Evolutionary conservation across 2,888 invertebrate species (phyloP), one percentile per base, ranked within the genome.

Genomic region (Elegia similella): DNA sequence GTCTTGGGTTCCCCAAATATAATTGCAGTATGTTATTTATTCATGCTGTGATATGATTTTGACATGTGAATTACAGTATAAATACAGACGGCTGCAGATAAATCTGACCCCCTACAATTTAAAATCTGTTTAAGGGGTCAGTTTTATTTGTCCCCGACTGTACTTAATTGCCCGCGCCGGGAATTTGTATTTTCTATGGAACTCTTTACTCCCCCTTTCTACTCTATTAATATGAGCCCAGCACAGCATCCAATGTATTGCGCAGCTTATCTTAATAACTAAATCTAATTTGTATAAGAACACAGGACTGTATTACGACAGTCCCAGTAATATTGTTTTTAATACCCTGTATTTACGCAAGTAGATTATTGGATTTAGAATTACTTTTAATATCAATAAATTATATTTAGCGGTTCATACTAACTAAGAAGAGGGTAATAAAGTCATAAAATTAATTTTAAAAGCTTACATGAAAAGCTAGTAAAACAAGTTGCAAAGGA

Each of bases 241-340:
- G 10, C 7, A 0, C 30, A 32, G 15, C 32, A 15, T 48, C 15
- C 30, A 30, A 47, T 47, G 48, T 13, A 48, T 46, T 46, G 15
- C 30, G 15, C 7, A 32, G 32, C 48, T 48, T 48, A 48, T 48
- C 48, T 32, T 32, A 32, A 13, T 48, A 48, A 48, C 30, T 46
- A 46, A 48, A 48, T 48, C 48, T 48, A 32, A 48, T 48, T 46
- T 48, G 48, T 48, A 48, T 32, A 16, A 32, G 46, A 48, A 48
- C 48, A 32, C 10, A 32, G 48, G 15, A 13, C 30, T 15, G 30
- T 8, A 38, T 32, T 32, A 32, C 30, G 32, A 32, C 15, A 32
- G 38, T 38, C 12, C n/a, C 12, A 48, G 23, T 32, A 32, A 30
- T 48, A 15, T 32, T 15, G 32, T 48, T 48, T 48, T 48, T 48